phyloP scores from a whole-genome alignment of 2,888 invertebrate species.

The Auanema sp. region DNA sequence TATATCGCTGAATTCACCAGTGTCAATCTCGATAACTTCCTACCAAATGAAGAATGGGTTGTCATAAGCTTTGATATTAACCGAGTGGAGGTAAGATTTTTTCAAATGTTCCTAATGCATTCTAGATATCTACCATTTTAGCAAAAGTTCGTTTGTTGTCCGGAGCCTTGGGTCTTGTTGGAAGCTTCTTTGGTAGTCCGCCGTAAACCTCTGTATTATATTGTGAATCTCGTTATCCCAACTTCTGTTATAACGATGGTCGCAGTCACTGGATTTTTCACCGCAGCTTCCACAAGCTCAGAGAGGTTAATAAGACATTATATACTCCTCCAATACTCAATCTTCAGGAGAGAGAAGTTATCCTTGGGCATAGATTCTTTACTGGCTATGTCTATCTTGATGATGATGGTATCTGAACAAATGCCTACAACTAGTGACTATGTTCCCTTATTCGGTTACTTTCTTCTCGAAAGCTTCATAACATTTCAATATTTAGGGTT shows the following conservation, averaged over 20 bases:
- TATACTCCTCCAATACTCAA: neutral
- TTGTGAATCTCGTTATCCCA: slow-evolving; percentile 63
- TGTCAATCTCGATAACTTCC: slow-evolving; percentile 61
- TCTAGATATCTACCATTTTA: slow-evolving; percentile 10
- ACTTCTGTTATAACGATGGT: slow-evolving; percentile 66
- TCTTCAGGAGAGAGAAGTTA: slow-evolving; percentile 54
- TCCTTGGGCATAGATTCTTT: slow-evolving; percentile 62
- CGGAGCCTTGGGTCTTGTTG: slow-evolving; percentile 61
- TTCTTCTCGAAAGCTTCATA: neutral
- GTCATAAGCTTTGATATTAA: slow-evolving; percentile 57
- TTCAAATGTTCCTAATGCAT: neutral
- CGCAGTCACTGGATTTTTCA: slow-evolving; percentile 66
- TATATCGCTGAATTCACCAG: slow-evolving; percentile 50
- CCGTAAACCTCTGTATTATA: slow-evolving; percentile 60
- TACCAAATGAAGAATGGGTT: slow-evolving; percentile 62
- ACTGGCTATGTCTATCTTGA: slow-evolving; percentile 67
- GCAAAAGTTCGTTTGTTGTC: slow-evolving; percentile 62
- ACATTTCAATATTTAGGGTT: slow-evolving; percentile 27
- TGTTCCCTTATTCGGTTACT: slow-evolving; percentile 56
- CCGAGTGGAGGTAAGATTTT: slow-evolving; percentile 46
- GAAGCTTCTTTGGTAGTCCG: slow-evolving; percentile 59
- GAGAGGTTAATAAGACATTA: slow-evolving; percentile 40
- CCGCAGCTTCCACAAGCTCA: slow-evolving; percentile 66
- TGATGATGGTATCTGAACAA: slow-evolving; percentile 68
- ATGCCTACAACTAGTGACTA: slow-evolving; percentile 67